These are phyloP conservation scores for Caenorhabditis angaria DNA, from an alignment of 2,888 invertebrate species.

Conservation along the genomic window DNA sequence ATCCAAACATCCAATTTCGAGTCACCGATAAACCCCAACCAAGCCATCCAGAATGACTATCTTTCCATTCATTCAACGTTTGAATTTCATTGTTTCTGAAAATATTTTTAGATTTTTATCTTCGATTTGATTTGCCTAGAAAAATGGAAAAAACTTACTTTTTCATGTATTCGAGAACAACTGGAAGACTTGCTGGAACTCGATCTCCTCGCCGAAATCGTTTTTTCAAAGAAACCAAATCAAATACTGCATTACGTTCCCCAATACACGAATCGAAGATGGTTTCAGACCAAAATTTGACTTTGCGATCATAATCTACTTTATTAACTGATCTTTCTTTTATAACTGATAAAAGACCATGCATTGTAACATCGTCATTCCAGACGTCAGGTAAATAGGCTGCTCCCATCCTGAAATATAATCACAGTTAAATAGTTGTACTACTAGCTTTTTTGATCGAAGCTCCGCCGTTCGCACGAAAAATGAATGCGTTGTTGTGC, in stretches of 20 bases:
- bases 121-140: too few relatives aligned
- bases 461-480: constrained; percentile 12
- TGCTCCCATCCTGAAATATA: neutral
- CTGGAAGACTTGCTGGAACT: constrained; percentile 59
- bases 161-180: constrained; percentile 59
- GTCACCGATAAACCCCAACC: constrained; percentile 57
- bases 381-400: constrained; percentile 35
- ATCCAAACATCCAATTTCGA: constrained; percentile 49
- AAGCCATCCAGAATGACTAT: constrained; percentile 52
- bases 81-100: constrained; percentile 45
- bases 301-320: constrained; percentile 63
- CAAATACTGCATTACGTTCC: constrained; percentile 56
- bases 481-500: too few relatives aligned
- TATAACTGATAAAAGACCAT: constrained; percentile 58
- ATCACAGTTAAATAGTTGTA: too few relatives aligned
- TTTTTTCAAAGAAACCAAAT: constrained; percentile 52
- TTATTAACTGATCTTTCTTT: constrained; percentile 63
- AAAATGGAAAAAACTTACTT: constrained; percentile 40
- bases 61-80: constrained; percentile 49
- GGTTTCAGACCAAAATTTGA: constrained; percentile 61
- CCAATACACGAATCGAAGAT: constrained; percentile 54
- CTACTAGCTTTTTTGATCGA: too few relatives aligned
- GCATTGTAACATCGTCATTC: constrained; percentile 57
- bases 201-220: constrained; percentile 61
- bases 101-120: constrained; percentile 7